These are phyloP conservation scores for Cataglyphis hispanica DNA, from an alignment of 1,140 invertebrate species.

Conservation along the genomic window DNA sequence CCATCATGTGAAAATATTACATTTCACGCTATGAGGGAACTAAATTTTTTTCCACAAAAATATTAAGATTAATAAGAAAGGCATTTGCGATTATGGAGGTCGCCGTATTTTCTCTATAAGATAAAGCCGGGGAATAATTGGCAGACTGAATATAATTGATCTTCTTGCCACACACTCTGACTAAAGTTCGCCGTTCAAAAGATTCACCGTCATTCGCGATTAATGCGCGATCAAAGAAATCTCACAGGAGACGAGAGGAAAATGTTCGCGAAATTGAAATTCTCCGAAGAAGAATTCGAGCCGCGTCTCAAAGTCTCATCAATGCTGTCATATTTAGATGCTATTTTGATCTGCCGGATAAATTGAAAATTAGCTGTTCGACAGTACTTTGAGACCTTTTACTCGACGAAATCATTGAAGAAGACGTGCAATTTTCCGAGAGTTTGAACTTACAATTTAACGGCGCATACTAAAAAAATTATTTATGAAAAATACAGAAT, in stretches of 20 bases:
- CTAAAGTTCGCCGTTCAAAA: background rate
- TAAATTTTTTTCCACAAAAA: background rate
- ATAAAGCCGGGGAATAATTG: background rate
- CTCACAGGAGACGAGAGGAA: background rate
- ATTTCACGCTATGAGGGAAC: background rate
- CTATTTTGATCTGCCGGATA: slow-evolving; percentile 24
- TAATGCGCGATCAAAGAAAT: slow-evolving; percentile 37
- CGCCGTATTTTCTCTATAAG: background rate
- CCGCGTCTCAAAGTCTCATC: background rate
- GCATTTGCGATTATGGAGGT: too few relatives aligned
- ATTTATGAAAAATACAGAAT: background rate
- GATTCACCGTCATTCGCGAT: slow-evolving; percentile 17
- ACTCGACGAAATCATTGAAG: background rate
- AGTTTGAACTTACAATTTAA: background rate
- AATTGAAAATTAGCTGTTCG: background rate
- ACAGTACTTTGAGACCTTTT: background rate
- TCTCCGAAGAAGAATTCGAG: background rate
- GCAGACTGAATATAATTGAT: background rate
- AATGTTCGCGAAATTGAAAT: slow-evolving; percentile 30
- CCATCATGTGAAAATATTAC: background rate
- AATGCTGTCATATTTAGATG: slow-evolving; percentile 5
- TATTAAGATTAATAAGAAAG: slow-evolving; percentile 10
- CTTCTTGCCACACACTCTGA: background rate
- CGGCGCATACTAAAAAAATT: background rate
- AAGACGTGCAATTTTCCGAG: background rate